Evolutionary conservation across 2,113 vertebrate species (phyloP).

Genomic region (Trematocara stigmaticum): DNA sequence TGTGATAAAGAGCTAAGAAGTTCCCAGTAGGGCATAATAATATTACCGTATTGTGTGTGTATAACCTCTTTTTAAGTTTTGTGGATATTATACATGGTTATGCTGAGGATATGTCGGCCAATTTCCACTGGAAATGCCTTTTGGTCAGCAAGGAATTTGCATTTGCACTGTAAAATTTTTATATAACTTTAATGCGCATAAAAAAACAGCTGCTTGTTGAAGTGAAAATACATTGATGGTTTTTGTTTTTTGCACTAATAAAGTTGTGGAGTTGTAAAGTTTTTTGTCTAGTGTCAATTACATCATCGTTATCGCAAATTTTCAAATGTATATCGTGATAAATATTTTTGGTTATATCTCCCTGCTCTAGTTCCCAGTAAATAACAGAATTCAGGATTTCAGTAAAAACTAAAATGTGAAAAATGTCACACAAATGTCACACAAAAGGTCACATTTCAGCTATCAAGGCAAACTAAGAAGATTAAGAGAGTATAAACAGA

Average conservation of each 20-base stretch:
- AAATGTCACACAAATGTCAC: no score
- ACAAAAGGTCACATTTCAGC: neutral
- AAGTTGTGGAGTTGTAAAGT: neutral
- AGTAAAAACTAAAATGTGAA: neutral
- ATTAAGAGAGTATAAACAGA: neutral
- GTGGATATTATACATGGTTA: neutral
- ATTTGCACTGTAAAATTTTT: neutral
- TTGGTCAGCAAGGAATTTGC: neutral
- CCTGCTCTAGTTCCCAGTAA: neutral
- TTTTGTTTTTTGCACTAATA: neutral
- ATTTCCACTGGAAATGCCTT: neutral
- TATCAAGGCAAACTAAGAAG: neutral
- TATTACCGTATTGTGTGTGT: accelerated
- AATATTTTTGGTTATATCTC: neutral
- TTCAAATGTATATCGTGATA: accelerated
- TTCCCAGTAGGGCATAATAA: neutral
- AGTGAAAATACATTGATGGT: neutral
- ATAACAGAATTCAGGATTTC: neutral
- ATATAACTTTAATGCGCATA: neutral
- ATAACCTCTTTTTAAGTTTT: neutral
- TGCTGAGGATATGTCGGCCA: neutral
- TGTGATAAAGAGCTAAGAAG: neutral
- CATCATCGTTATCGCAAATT: accelerated
- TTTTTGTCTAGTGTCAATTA: accelerated
- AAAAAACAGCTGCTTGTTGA: neutral